A percentile compares a stretch with the other conserved stretches of the same genome.
Evolutionary conservation across 2,888 invertebrate species (phyloP).

Genomic region (Phlogophora meticulosa): DNA sequence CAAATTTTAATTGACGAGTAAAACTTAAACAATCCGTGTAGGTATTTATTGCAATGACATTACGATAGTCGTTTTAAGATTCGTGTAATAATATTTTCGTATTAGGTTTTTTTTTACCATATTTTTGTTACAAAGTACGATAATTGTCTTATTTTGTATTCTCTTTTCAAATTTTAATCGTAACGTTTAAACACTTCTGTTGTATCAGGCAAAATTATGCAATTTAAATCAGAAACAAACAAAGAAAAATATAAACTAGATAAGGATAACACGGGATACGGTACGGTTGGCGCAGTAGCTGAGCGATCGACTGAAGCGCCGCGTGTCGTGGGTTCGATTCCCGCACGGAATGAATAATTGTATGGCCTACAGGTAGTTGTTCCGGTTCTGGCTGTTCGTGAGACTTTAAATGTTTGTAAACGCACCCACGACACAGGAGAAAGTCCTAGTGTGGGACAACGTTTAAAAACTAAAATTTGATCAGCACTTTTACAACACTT

Average conservation of each 20-base stretch:
- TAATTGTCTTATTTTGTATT: not conserved
- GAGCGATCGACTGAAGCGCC: too few relatives aligned
- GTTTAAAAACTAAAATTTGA: too few relatives aligned
- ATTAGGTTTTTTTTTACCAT: too few relatives aligned
- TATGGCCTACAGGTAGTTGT: too few relatives aligned
- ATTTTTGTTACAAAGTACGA: not conserved
- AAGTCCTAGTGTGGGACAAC: too few relatives aligned
- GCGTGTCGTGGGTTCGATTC: too few relatives aligned
- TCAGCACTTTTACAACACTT: not conserved
- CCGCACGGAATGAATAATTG: too few relatives aligned
- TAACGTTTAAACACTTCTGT: not conserved
- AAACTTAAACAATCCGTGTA: conserved; percentile 12
- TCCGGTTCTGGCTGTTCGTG: too few relatives aligned
- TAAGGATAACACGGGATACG: not conserved
- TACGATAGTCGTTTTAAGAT: conserved; percentile 6
- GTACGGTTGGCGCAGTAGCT: too few relatives aligned
- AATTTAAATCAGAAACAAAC: not conserved
- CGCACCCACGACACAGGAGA: too few relatives aligned
- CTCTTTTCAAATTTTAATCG: not conserved
- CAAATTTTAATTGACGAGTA: conserved; percentile 2
- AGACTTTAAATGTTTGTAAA: too few relatives aligned
- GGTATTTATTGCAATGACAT: conserved; percentile 10
- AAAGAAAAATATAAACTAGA: not conserved
- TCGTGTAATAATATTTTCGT: not conserved
- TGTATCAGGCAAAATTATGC: too few relatives aligned